A percentile compares a stretch with the other conserved stretches of the same genome.
Evolutionary conservation across 2,113 vertebrate species (phyloP).

Genomic region (Nothobranchius kuhntae): DNA sequence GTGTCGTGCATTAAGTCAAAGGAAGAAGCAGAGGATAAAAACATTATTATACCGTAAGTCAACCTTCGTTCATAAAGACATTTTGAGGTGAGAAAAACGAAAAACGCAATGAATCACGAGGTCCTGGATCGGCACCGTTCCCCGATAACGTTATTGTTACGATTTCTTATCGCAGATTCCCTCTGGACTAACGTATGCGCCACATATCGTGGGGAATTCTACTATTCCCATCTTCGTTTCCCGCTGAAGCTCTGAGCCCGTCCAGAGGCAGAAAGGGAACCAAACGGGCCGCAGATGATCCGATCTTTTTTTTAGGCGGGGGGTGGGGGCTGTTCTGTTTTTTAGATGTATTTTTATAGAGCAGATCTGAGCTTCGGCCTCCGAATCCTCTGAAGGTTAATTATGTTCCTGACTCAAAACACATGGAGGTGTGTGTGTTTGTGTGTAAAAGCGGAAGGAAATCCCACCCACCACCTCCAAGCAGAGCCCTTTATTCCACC

Average conservation of each 20-base stretch:
- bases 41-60: no score
- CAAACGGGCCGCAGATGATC: conserved; percentile 54
- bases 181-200: background rate
- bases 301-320: conserved; percentile 49
- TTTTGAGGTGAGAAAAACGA: no score
- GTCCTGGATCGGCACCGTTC: no score
- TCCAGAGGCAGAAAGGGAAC: conserved; percentile 53
- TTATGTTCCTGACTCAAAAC: conserved; percentile 83
- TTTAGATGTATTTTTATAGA: conserved; percentile 74
- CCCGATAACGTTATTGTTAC: no score
- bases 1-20: no score
- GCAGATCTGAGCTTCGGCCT: conserved; percentile 71
- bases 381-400: conserved; percentile 79
- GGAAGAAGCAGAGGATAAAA: no score
- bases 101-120: no score
- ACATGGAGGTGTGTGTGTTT: conserved; percentile 53
- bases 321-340: conserved; percentile 51
- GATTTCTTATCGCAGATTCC: no score
- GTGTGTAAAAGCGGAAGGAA: conserved; percentile 87
- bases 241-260: background rate
- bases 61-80: no score
- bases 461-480: conserved; percentile 92
- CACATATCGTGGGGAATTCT: conserved; percentile 19
- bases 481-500: conserved; percentile 87
- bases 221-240: conserved; percentile 14